Base-by-base conservation (phyloP, 2,797 vertebrate genomes). In the Paratrypauchen microcephalus region DNA sequence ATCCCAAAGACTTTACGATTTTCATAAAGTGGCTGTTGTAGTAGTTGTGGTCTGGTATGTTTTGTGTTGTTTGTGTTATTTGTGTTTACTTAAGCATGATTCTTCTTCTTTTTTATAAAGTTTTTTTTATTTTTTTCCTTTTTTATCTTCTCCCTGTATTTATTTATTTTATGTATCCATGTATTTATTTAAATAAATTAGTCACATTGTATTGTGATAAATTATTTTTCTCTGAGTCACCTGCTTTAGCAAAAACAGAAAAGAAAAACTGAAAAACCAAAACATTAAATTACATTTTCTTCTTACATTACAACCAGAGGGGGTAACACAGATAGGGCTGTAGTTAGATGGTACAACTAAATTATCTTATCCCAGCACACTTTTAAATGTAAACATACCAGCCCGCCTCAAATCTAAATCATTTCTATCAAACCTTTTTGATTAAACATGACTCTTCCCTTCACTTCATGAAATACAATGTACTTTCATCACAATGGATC, bases 11-110 rank as follows among this genome's bases (percentile, higher is more conserved):
- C 24, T 57, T 23, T 56, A 24, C 68, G 63, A 66, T 79, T 67
- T 82, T 69, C 71, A 75, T 79, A 65, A 26, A 57, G 24, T 55
- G 52, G 6, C 15, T 28, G 24, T 57, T 16, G 26, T 21, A 28
- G 55, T 57, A 28, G 55, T 16, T 57, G 13, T 28, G 15, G 13
- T 57, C 24, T 57, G 55, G 55, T 28, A 59, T 75, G 70, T 50
- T 5, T 24, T 2, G 0, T 15, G 66, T 54, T 39, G 59, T 61
- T 59, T 19, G 55, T 26, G 23, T 56, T 28, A n/a, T 61, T 59
- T 19, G 55, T 28, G 24, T 58, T 32, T 36, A 16, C 2, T 28
- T 57, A 28, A 6, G 24, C 55, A 57, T 21, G 4, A 54, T 21
- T 36, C 30, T 32, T 30, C 28, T 30, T 32, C 5, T 32, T 32